Base-by-base conservation (phyloP, 92 coral and sea anemone species). In the Palythoa heliodiscus region DNA sequence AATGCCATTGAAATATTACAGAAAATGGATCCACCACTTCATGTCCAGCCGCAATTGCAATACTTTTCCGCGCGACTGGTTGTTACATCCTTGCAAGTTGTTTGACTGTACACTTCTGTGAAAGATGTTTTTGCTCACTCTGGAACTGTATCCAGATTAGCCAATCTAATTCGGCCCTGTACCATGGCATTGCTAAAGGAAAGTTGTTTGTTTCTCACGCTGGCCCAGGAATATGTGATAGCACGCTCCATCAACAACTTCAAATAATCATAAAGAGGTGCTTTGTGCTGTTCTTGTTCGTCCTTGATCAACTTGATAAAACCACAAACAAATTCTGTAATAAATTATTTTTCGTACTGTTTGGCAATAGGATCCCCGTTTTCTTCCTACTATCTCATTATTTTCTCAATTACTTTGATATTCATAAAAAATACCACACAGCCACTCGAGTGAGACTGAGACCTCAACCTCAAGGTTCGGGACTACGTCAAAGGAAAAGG, bases 71-170 rank as follows among this genome's bases (percentile, higher is more conserved):
- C 19, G 60, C 60, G 11, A 54, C 60, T 11, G 16, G 14, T 3
- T 17, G 14, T 54, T 54, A 15, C 16, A 19, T 20, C 35, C 71
- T 37, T 73, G 67, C 52, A 63, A 24, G 88, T 52, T 81, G 55
- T 58, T 70, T 43, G 77, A 73, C 66, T 76, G 76, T 20, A 86
- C n/a, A 68, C 83, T 69, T 79, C 89, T 19, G 89, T 89, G 83
- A 86, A 89, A 63, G 71, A 86, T 15, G 84, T 80, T 66, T 89
- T 87, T 22, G 89, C 73, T 71, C 87, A 79, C 63, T 86, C 89
- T 29, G 87, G 70, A 64, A 89, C 78, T 19, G 52, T 43, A 6
- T 64, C 20, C 37, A 71, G 82, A 86, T 75, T 12, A 52, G 50
- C 89, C 82, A 89, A 13, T 83, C 40, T 35, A 89, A 60, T 29